Evolutionary conservation across 2,797 vertebrate genomes (phyloP), one percentile per base, ranked within the genome.

Genomic region (Diplodus puntazzo): DNA sequence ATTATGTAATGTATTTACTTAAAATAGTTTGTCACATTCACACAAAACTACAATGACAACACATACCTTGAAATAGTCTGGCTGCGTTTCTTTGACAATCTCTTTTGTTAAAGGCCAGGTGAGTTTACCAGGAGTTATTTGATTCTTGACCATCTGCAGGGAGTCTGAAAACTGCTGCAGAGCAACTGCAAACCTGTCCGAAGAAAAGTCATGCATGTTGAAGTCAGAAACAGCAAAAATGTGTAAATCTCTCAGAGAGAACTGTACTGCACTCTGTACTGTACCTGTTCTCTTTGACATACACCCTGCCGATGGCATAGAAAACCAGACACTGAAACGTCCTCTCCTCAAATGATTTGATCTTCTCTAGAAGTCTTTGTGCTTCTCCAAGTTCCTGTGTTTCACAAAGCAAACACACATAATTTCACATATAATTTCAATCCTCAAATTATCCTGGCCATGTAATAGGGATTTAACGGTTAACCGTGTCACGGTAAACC

Each of bases 31-130:
- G 21, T 16, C 12, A 2, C 9, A 69, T 34, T 11, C 9, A 42
- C 11, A 49, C 6, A 52, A 39, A 45, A 2, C 2, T 17, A 39
- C 1, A 25, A 1, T 20, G 18, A 43, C 2, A 14, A 59, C 73
- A 8, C 27, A 27, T 66, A 95, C 95, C 91, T 89, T 90, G 71
- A 96, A 94, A 90, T 81, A 82, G 0, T 93, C 90, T 0, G 75
- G 86, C 45, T 94, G 90, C 0, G 97, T 96, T 89, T 99, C 98
- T 92, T 96, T 94, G 42, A 99, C 95, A 59, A 96, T 84, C 69
- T 94, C 90, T 80, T 94, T 95, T 1, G 97, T 97, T 76, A 96
- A 95, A 9, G 98, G 98, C 98, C 98, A 99, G 5, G 96, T 98
- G 74, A 98, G 93, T 84, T 97, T 95, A 57, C 96, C 97, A 30